These are phyloP conservation scores for Ophion slaviceki DNA, from an alignment of 2,888 invertebrate species.

Conservation along the genomic window DNA sequence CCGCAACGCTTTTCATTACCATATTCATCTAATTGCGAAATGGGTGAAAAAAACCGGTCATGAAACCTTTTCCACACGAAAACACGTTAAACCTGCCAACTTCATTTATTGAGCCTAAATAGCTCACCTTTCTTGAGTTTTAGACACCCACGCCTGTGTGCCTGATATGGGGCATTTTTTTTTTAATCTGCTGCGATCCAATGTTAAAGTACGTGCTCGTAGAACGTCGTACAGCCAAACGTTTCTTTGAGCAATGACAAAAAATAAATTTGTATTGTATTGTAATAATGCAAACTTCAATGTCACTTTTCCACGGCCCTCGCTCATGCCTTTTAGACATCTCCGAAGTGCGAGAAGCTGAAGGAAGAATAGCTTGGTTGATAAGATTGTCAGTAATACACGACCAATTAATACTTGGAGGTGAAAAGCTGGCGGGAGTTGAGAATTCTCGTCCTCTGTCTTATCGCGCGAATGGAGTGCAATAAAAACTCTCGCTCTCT, in stretches of 20 bases:
- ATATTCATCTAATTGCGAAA: too few relatives aligned
- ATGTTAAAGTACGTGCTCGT: too few relatives aligned
- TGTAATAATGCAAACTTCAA: background rate
- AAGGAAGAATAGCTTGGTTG: constrained; percentile 9
- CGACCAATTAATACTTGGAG: constrained; percentile 53
- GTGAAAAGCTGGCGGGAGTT: background rate
- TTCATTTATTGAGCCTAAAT: too few relatives aligned
- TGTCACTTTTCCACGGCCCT: background rate
- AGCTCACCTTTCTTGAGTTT: too few relatives aligned
- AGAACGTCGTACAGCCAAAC: too few relatives aligned
- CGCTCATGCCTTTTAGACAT: constrained; percentile 5
- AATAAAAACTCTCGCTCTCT: background rate
- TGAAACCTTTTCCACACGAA: too few relatives aligned
- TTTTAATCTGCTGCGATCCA: too few relatives aligned
- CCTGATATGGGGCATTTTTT: too few relatives aligned
- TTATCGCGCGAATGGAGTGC: constrained; percentile 20
- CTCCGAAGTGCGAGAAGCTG: background rate
- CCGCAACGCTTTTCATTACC: too few relatives aligned
- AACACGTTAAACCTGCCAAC: too few relatives aligned
- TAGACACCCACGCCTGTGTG: too few relatives aligned
- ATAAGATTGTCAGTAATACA: constrained; percentile 59
- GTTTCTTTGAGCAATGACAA: background rate
- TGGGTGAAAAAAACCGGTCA: too few relatives aligned
- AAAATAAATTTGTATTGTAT: background rate
- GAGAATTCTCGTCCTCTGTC: constrained; percentile 5